Evolutionary conservation across 2,113 vertebrate species (phyloP).

Genomic region (Rutilus rutilus): DNA sequence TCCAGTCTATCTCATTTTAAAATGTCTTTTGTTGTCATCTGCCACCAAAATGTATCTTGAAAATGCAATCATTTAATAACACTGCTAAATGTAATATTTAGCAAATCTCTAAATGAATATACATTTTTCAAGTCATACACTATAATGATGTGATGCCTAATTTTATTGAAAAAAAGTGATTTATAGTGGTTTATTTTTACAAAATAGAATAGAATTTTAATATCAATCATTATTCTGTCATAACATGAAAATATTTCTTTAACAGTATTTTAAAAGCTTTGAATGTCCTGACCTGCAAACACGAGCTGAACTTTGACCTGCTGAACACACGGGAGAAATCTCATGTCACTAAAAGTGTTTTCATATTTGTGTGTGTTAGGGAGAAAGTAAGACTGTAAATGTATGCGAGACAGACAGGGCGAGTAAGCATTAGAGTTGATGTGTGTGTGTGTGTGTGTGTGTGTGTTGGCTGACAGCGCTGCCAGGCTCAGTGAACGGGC

Average conservation of each 20-base stretch:
- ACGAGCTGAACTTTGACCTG: background rate
- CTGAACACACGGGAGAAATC: no score
- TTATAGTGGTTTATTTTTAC: no score
- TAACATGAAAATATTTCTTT: no score
- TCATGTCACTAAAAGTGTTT: background rate
- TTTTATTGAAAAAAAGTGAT: no score
- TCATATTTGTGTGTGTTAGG: background rate
- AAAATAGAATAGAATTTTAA: no score
- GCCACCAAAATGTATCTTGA: background rate
- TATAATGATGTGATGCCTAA: no score
- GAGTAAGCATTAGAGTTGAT: conserved; percentile 14
- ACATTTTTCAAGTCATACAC: no score
- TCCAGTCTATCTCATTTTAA: background rate
- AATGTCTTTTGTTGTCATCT: background rate
- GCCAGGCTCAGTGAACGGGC: conserved; percentile 57
- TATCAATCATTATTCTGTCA: no score
- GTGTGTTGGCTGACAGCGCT: conserved; percentile 62
- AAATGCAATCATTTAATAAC: background rate
- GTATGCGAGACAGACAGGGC: conserved; percentile 22
- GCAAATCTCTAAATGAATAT: background rate
- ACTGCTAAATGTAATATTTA: background rate
- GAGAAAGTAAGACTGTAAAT: background rate
- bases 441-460: conserved; percentile 47
- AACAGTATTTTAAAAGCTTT: background rate
- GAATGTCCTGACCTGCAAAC: background rate